Evolutionary conservation across 2,113 vertebrate species (phyloP), one percentile per base, ranked within the genome.

Genomic region (Callipepla squamata): DNA sequence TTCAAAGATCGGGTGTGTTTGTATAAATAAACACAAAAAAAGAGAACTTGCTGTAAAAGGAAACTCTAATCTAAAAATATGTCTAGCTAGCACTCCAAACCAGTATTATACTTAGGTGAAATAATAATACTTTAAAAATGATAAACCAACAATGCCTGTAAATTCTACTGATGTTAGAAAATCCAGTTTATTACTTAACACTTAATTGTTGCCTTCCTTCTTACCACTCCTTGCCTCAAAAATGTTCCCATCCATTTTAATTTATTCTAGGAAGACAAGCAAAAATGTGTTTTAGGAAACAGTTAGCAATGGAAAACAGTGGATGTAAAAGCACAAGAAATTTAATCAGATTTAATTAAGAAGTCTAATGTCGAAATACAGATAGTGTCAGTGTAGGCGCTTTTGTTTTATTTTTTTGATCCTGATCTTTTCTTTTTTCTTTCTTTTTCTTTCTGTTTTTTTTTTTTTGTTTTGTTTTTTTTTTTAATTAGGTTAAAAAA

Each of bases 401-500:
- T 72, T 72, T 63, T 40, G 7, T 17, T 26, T 62, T 63, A 28
- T 28, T 61, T 32, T 26, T 23, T 9, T 9, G 0, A 9, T 13
- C 77, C 23, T 5, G 2, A 38, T 51, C 21, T 88, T 55, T 48
- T 91, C 25, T 23, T 86, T 12, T 40, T 40, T 36, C 3, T 36
- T 36, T 36, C 7, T 36, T 36, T 36, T 36, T 36, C 7, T 36
- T 36, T 36, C n/a, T 36, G 7, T 36, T 36, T 36, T 36, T 36
- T 36, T 36, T 36, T 36, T 36, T 36, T 36, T 36, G 36, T 36
- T 36, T 23, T 86, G 40, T 40, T 40, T 40, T 13, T 13, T 44
- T 28, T 85, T 26, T 75, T 84, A 79, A 78, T 86, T 66, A 68
- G 66, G 55, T 74, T 26, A 58, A 93, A 66, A 93, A 73, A 83